These are phyloP conservation scores for Ectemnius cavifrons DNA, from an alignment of 2,888 invertebrate genomes.

Conservation along the genomic window DNA sequence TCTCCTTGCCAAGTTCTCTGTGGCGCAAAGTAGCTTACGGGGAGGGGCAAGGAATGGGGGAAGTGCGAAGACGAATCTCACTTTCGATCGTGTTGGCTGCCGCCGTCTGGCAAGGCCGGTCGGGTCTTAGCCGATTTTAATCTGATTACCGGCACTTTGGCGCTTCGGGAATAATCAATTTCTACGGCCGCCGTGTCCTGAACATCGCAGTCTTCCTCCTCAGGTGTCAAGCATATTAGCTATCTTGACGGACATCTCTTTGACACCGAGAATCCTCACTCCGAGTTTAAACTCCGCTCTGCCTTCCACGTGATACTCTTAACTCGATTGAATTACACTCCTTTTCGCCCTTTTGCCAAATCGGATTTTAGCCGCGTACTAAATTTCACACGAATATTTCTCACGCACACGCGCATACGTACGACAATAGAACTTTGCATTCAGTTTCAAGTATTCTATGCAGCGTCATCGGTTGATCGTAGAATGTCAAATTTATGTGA, in stretches of 20 bases:
- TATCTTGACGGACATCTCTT: conserved; percentile 5
- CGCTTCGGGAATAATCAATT: neutral
- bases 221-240: neutral
- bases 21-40: conserved; percentile 43
- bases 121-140: conserved; percentile 28
- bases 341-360: too few species aligned
- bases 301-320: too few species aligned
- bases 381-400: too few species aligned
- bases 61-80: conserved; percentile 21
- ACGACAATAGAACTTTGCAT: too few species aligned
- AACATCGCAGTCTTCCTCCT: neutral
- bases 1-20: neutral
- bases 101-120: conserved; percentile 13
- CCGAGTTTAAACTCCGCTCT: too few species aligned
- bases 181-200: neutral
- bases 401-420: too few species aligned
- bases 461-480: too few species aligned
- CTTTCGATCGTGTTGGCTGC: conserved; percentile 11
- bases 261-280: too few species aligned
- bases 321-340: too few species aligned
- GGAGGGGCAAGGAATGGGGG: neutral
- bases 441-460: too few species aligned
- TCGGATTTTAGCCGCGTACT: too few species aligned
- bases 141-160: conserved; percentile 31
- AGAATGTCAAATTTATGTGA: too few species aligned